Conservation (phyloP, 2,888 invertebrate genomes). For the Hirtodrosophila duncani region DNA sequence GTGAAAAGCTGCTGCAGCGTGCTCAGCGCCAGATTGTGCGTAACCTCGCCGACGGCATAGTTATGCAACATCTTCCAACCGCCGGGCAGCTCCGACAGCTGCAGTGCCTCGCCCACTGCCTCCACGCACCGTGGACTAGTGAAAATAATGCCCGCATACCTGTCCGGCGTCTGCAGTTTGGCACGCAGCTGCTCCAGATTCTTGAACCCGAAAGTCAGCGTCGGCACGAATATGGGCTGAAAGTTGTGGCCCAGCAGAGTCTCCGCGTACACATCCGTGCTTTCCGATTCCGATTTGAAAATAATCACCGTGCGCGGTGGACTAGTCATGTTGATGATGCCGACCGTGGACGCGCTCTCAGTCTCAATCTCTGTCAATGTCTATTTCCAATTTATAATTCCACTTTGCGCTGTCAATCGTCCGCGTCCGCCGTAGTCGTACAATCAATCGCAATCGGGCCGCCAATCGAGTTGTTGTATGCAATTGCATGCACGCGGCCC, state of each 20-base stretch:
- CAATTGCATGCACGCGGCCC: too few relatives aligned
- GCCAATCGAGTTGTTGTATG: too few relatives aligned
- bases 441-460: too few relatives aligned
- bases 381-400: too few relatives aligned
- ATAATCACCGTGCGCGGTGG: constrained; percentile 74
- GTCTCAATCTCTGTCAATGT: too few relatives aligned
- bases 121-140: constrained; percentile 81
- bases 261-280: constrained; percentile 79
- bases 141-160: constrained; percentile 80
- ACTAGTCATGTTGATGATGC: constrained; percentile 49
- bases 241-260: constrained; percentile 78
- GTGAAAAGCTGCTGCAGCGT: constrained; percentile 79
- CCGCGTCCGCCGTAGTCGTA: too few relatives aligned
- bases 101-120: constrained; percentile 78
- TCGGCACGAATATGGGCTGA: constrained; percentile 79
- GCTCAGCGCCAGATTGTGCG: constrained; percentile 78
- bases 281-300: constrained; percentile 78
- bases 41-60: constrained; percentile 81
- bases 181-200: constrained; percentile 78
- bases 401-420: too few relatives aligned
- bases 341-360: too few relatives aligned
- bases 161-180: constrained; percentile 78
- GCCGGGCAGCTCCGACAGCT: constrained; percentile 75
- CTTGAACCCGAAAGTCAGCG: constrained; percentile 80
- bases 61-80: constrained; percentile 79